Evolutionary conservation across 2,797 vertebrate genomes (phyloP).

Genomic region (Gymnothorax javanicus): DNA sequence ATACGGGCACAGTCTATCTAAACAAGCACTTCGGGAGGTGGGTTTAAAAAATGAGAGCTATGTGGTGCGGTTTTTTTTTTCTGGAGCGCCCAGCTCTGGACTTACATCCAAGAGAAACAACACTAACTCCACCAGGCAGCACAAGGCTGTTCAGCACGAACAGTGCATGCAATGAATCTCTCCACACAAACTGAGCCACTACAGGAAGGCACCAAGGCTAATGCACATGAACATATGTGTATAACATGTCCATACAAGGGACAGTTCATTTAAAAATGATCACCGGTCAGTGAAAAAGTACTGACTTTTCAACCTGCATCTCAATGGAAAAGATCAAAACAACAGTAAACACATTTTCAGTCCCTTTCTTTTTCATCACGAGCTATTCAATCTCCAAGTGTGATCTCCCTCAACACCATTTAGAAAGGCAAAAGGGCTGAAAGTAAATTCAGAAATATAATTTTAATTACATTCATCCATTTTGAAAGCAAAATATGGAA

Average conservation of each 20-base stretch:
- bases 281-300: background rate
- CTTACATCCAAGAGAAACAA: background rate
- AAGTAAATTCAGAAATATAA: background rate
- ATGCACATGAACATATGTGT: background rate
- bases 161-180: background rate
- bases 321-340: background rate
- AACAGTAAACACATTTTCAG: background rate
- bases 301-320: background rate
- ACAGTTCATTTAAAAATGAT: background rate
- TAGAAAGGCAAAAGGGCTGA: background rate
- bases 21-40: background rate
- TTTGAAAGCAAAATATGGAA: background rate
- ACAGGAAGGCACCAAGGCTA: background rate
- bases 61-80: background rate
- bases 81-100: background rate
- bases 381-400: background rate
- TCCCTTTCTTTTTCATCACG: background rate
- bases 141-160: background rate
- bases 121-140: background rate
- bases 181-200: background rate
- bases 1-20: background rate
- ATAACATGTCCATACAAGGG: too few species aligned
- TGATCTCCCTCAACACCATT: background rate
- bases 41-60: background rate
- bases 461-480: background rate